Conservation (phyloP, 1,140 invertebrate genomes). For the Sminthurides bifidus region DNA sequence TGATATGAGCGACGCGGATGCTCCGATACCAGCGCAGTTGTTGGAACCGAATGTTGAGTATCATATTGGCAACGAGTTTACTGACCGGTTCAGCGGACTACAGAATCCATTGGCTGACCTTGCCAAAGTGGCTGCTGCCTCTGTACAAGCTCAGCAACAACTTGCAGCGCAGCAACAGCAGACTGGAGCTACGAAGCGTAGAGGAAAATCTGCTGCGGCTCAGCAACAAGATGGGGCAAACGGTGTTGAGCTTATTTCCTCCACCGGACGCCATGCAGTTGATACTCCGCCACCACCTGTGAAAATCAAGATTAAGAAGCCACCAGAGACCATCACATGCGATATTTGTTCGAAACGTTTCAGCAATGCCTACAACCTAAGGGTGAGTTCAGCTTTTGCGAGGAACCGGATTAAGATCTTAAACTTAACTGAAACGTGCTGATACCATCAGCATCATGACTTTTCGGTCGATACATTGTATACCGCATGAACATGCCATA, state of each 20-base stretch:
- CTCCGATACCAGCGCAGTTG: conserved; percentile 27
- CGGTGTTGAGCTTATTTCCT: conserved; percentile 23
- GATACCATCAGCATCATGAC: no score
- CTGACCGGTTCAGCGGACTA: conserved; percentile 18
- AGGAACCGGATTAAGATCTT: neutral
- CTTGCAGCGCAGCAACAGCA: conserved; percentile 14
- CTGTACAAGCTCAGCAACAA: no score
- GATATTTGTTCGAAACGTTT: conserved; percentile 72
- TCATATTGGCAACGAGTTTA: conserved; percentile 28
- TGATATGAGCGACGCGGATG: conserved; percentile 26
- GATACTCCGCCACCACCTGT: conserved; percentile 14
- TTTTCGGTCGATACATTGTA: no score
- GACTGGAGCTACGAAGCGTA: conserved; percentile 6
- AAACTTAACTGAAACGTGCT: neutral
- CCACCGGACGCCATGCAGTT: conserved; percentile 17
- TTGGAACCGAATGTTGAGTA: conserved; percentile 31
- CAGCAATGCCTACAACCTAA: conserved; percentile 77
- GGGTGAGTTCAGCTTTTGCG: conserved; percentile 37
- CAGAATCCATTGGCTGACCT: conserved; percentile 27
- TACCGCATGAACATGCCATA: no score
- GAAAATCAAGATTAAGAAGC: conserved; percentile 26
- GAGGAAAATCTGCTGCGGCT: conserved; percentile 17
- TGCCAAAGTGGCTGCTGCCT: conserved; percentile 27
- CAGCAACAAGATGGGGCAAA: conserved; percentile 10
- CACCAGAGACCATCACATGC: conserved; percentile 45